Evolutionary conservation across 2,888 invertebrate genomes (phyloP).

Genomic region (Macropis europaea): DNA sequence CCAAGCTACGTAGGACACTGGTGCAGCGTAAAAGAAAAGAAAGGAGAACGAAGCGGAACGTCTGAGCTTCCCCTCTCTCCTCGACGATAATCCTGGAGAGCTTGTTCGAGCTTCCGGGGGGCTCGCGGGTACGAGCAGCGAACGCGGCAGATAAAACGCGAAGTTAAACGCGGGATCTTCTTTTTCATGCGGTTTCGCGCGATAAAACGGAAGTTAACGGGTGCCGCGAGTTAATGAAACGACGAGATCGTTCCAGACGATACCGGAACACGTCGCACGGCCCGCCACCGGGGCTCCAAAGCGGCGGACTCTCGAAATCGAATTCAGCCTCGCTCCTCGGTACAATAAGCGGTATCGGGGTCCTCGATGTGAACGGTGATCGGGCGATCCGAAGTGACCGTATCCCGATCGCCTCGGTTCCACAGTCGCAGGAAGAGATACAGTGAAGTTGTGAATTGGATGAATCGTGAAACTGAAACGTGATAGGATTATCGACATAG

Average conservation of each 20-base stretch:
- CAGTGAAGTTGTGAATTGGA: no score
- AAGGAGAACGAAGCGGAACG: neutral
- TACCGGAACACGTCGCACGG: no score
- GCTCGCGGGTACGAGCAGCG: conserved; percentile 38
- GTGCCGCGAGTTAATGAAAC: conserved; percentile 40
- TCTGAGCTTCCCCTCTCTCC: conserved; percentile 1
- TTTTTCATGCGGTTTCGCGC: conserved; percentile 29
- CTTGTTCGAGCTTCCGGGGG: conserved; percentile 45
- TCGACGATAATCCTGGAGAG: conserved; percentile 60
- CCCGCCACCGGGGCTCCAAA: no score
- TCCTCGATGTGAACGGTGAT: no score
- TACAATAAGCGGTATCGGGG: no score
- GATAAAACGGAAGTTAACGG: conserved; percentile 47
- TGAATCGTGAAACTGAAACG: no score
- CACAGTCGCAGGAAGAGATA: no score
- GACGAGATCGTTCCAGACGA: conserved; percentile 8
- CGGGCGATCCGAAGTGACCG: no score
- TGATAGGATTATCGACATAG: no score
- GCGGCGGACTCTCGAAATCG: no score
- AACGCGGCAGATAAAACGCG: conserved; percentile 44
- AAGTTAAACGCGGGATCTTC: conserved; percentile 44
- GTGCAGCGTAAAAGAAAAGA: neutral
- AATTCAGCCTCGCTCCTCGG: no score
- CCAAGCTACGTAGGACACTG: conserved; percentile 19
- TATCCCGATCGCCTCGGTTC: no score